These are phyloP conservation scores for Volucella inflata DNA, from an alignment of 2,888 invertebrate genomes.

Conservation along the genomic window DNA sequence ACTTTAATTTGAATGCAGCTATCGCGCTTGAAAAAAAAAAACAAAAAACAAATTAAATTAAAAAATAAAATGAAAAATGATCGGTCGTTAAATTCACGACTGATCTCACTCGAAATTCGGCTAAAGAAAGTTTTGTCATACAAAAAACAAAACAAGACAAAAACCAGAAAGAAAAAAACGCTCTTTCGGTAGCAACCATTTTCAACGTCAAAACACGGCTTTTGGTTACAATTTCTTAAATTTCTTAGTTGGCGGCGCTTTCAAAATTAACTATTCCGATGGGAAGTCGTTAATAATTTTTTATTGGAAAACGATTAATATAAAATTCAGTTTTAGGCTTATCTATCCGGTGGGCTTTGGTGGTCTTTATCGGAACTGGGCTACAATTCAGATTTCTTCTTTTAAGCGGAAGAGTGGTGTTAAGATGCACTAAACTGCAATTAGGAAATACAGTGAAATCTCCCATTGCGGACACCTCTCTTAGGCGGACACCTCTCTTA, in stretches of 20 bases:
- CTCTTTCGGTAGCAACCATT: constrained; percentile 34
- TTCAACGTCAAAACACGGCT: constrained; percentile 19
- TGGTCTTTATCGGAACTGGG: background rate
- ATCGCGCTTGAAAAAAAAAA: constrained; percentile 21
- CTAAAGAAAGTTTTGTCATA: constrained; percentile 48
- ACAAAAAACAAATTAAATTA: constrained; percentile 21
- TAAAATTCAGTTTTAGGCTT: background rate
- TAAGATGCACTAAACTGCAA: too few relatives aligned
- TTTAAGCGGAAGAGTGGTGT: too few relatives aligned
- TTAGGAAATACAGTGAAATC: too few relatives aligned
- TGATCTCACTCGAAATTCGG: constrained; percentile 44
- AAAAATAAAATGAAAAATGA: constrained; percentile 39
- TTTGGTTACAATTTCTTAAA: constrained; percentile 11
- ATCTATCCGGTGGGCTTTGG: background rate
- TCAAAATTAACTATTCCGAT: background rate
- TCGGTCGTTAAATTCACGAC: constrained; percentile 17
- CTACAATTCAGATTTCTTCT: too few relatives aligned
- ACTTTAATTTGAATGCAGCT: background rate
- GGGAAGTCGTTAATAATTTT: constrained; percentile 6
- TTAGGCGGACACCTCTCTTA: too few relatives aligned
- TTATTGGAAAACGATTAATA: constrained; percentile 7
- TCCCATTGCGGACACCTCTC: too few relatives aligned
- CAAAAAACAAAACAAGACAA: background rate
- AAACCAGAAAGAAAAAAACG: constrained; percentile 4
- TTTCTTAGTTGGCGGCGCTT: background rate